Evolutionary conservation across 2,888 invertebrate species (phyloP).

Genomic region (Cephus runcator): DNA sequence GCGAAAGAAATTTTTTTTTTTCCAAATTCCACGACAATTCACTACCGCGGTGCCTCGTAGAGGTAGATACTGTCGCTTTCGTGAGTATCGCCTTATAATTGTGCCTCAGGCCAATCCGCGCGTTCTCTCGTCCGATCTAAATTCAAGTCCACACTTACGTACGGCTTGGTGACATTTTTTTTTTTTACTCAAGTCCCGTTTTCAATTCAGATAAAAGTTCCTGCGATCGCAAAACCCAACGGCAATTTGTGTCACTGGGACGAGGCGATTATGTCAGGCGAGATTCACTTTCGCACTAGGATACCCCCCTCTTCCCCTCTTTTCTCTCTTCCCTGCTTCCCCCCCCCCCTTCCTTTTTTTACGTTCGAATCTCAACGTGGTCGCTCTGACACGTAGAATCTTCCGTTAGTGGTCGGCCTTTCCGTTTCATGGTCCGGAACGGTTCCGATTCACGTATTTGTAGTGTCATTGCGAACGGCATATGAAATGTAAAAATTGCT

Average conservation of each 20-base stretch:
- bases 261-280: background rate
- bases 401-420: background rate
- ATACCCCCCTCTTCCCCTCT: background rate
- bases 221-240: background rate
- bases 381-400: background rate
- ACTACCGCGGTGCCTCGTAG: background rate
- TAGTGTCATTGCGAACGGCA: background rate
- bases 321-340: background rate
- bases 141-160: background rate
- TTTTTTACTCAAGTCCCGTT: background rate
- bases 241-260: background rate
- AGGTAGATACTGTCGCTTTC: conserved; percentile 18
- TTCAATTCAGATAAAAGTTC: background rate
- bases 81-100: conserved; percentile 3
- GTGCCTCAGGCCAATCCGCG: background rate
- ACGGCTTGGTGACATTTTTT: background rate
- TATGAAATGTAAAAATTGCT: background rate
- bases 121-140: background rate
- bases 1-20: background rate
- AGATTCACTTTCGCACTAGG: background rate
- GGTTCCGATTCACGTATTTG: background rate
- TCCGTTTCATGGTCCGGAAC: background rate
- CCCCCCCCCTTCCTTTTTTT: background rate
- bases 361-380: background rate
- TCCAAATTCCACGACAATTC: background rate